phyloP scores from a whole-genome alignment of 2,113 vertebrate species.

The Solea solea region DNA sequence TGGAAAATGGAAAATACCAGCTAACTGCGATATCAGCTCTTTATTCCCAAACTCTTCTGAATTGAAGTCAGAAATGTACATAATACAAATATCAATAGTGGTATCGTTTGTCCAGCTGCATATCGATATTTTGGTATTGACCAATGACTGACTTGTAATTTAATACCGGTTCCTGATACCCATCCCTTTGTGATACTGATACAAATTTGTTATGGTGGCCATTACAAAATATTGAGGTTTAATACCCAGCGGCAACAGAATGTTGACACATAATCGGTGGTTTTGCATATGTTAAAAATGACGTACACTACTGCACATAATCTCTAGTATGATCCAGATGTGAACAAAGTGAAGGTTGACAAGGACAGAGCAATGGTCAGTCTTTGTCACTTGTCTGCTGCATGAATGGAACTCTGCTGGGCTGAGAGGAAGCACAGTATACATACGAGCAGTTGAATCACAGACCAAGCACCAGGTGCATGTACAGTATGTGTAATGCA shows the following conservation, averaged over 20 bases:
- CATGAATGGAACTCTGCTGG: constrained; percentile 26
- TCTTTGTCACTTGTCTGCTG: constrained; percentile 11
- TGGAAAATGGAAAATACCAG: too few species aligned
- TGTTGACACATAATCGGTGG: not conserved
- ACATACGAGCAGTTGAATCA: constrained; percentile 61
- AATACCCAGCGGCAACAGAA: not conserved
- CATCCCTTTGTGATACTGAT: too few species aligned
- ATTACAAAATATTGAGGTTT: not conserved
- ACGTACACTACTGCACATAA: not conserved
- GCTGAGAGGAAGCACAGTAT: constrained; percentile 28
- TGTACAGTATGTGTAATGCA: not conserved
- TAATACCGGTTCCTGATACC: too few species aligned
- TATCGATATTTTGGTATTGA: too few species aligned
- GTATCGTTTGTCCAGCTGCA: too few species aligned
- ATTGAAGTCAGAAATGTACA: too few species aligned
- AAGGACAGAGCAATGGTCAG: constrained; percentile 11
- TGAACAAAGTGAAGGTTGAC: constrained; percentile 1
- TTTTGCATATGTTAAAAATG: not conserved
- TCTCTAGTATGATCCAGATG: not conserved
- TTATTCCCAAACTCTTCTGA: too few species aligned
- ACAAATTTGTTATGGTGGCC: not conserved
- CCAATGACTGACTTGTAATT: too few species aligned
- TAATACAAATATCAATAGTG: too few species aligned
- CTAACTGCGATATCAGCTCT: too few species aligned
- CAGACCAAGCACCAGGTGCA: constrained; percentile 26